Evolutionary conservation across 2,888 invertebrate genomes (phyloP), one percentile per base, ranked within the genome.

Genomic region (Pterobdella sp.): DNA sequence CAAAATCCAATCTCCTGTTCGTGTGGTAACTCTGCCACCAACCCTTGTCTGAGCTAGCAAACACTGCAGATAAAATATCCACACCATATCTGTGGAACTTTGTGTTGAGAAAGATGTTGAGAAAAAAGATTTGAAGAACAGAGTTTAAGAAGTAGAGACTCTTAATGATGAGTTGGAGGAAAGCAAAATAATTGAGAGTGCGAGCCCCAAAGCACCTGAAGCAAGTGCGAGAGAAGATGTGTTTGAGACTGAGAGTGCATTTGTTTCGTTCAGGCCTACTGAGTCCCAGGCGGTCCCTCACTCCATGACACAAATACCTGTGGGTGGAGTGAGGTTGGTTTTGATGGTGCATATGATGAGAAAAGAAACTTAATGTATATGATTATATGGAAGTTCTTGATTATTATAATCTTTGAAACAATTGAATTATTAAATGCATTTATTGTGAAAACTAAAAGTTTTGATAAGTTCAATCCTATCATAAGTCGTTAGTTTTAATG

Each of bases 91-190:
- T 52, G 67, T 71, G 68, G 66, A 69, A 76, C 7, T 68, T 72
- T 34, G 74, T 74, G 60, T 73, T 72, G 31, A 76, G 75, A 18
- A 76, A 37, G 42, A 32, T n/a, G 63, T 76, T 74, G 52, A 76
- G 72, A 4, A 75, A 29, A 73, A 76, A 76, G 67, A 82, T 79
- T 76, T 82, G 82, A 26, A 79, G 78, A 67, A 82, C 78, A 35
- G 80, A 78, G 75, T 82, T 82, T 63, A 76, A 75, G 4, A 79
- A 77, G 74, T 81, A 82, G 26, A 82, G 75, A 22, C 79, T 68
- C 75, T 82, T 82, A 52, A 79, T 75, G 69, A 81, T 78, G 29
- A 81, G 76, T 74, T 81, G 82, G 65, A 82, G 77, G 0, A 79
- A 79, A 3, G 80, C 78, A 0, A 82, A 78, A 74, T 79, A 82